These are phyloP conservation scores for Mormyrus iriodes DNA, from an alignment of 2,113 vertebrate species.

Conservation along the genomic window DNA sequence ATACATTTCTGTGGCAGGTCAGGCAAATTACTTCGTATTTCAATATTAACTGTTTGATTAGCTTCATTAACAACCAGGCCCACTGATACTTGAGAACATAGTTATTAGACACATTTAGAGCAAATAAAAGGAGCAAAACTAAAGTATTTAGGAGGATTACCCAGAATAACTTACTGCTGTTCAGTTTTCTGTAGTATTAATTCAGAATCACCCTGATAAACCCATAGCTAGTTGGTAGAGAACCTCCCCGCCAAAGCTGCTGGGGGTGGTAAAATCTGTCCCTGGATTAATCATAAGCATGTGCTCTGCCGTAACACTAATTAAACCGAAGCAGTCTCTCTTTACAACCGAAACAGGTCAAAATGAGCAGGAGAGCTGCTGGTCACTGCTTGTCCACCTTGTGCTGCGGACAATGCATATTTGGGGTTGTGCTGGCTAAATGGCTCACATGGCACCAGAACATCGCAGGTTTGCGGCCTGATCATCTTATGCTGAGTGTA, in stretches of 20 bases:
- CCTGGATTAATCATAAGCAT: neutral
- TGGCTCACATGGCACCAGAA: neutral
- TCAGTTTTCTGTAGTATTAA: neutral
- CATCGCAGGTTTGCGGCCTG: too few relatives aligned
- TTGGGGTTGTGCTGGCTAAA: neutral
- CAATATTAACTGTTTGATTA: neutral
- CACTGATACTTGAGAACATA: neutral
- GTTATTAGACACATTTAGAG: neutral
- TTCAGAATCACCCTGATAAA: neutral
- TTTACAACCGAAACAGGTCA: too few relatives aligned
- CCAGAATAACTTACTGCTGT: neutral
- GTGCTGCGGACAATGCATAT: neutral
- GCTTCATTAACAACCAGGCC: neutral
- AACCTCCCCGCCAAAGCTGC: neutral
- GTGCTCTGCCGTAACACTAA: neutral
- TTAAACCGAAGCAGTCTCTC: neutral
- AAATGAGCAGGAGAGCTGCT: neutral
- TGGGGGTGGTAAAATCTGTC: neutral
- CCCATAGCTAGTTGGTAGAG: too few relatives aligned
- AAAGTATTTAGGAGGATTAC: neutral
- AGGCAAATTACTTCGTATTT: neutral
- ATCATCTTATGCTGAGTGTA: neutral
- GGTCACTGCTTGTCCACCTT: too few relatives aligned
- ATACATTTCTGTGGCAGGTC: neutral
- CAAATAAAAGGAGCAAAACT: neutral